A percentile compares a stretch with the other conserved stretches of the same genome.
Conservation (phyloP, 2,888 invertebrate genomes). For the Leptinotarsa rubiginosa region DNA sequence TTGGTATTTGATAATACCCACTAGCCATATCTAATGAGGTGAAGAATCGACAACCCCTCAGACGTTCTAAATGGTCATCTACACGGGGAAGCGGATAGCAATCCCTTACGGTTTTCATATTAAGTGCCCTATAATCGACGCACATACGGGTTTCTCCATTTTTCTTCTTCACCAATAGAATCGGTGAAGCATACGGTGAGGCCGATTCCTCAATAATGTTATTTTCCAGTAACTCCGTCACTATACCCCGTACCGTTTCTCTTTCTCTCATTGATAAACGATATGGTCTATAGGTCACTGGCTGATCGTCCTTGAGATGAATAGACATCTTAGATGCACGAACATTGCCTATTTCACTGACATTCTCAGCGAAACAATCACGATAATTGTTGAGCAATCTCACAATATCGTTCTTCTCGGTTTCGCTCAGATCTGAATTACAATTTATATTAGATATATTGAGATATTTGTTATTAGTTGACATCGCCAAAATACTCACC, state of each 20-base stretch:
- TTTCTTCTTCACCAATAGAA: conserved; percentile 38
- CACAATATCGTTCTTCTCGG: too few species aligned
- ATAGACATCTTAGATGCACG: too few species aligned
- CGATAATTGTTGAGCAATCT: too few species aligned
- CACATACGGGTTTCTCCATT: conserved; percentile 50
- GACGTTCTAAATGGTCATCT: conserved; percentile 53
- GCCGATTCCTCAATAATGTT: conserved; percentile 27
- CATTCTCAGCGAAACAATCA: too few species aligned
- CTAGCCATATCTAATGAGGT: conserved; percentile 54
- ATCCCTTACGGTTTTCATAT: conserved; percentile 56
- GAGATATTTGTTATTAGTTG: too few species aligned
- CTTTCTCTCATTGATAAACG: conserved; percentile 35
- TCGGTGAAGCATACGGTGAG: conserved; percentile 31
- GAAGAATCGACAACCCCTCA: conserved; percentile 51
- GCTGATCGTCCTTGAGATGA: conserved; percentile 30
- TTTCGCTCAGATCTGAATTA: too few species aligned
- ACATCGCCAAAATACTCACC: too few species aligned
- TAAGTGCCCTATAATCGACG: conserved; percentile 56
- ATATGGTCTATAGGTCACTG: conserved; percentile 37
- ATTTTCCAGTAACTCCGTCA: conserved; percentile 25
- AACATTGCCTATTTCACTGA: too few species aligned
- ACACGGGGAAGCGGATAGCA: conserved; percentile 56
- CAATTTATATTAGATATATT: too few species aligned
- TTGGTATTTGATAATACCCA: conserved; percentile 57
- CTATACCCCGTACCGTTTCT: conserved; percentile 25